Conservation (phyloP, 53 echinoderm and acorn worm species). For the Patiria pectinifera region DNA sequence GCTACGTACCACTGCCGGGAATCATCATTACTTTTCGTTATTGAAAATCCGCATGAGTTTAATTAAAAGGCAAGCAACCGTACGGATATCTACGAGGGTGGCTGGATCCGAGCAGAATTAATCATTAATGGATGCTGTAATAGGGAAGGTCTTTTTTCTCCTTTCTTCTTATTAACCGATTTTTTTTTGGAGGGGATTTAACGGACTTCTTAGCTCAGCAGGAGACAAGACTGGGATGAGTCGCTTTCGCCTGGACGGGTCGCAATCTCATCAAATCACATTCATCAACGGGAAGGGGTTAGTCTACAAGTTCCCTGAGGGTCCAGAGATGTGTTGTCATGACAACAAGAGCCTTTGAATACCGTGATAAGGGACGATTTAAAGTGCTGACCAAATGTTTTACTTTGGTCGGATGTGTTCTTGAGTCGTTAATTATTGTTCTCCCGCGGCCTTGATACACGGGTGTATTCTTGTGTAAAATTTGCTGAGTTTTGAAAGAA, state of each 20-base stretch:
- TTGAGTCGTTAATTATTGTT: no score
- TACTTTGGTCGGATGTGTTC: not conserved
- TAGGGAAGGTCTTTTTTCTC: not conserved
- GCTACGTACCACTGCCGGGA: not conserved
- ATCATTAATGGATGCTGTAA: slow-evolving; percentile 9
- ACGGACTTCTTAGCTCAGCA: not conserved
- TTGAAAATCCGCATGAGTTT: slow-evolving; percentile 4
- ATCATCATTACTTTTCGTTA: not conserved
- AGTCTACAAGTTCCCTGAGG: not conserved
- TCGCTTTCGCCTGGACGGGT: not conserved
- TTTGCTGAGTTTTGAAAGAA: no score
- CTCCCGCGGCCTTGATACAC: no score
- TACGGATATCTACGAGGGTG: not conserved
- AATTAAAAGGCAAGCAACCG: slow-evolving; percentile 22
- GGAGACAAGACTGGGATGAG: not conserved
- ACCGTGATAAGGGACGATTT: not conserved
- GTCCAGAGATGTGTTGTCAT: not conserved
- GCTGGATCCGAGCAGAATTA: not conserved
- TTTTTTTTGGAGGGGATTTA: not conserved
- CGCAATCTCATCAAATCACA: not conserved
- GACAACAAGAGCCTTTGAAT: not conserved
- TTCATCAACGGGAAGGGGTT: not conserved
- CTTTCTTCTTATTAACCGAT: not conserved
- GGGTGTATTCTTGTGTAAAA: no score
- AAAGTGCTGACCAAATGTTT: not conserved